Conservation (phyloP, 30 jellyfish, hydroid and myxozoan species). For the Hydractinia symbiolongicarpus region DNA sequence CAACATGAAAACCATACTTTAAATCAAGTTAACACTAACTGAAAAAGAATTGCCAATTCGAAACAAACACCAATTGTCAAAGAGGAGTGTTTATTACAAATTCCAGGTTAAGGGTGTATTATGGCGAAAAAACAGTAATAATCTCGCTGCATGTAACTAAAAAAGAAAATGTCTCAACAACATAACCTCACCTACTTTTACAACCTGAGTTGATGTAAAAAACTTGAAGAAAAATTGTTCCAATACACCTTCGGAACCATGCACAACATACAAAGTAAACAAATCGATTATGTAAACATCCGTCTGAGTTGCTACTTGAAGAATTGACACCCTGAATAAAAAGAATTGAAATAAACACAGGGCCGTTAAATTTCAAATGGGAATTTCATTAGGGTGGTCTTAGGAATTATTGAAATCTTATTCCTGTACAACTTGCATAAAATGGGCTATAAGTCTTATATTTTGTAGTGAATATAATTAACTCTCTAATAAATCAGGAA, state of each 20-base stretch:
- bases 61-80: no score
- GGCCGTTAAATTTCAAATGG: no score
- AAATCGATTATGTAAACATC: conserved; percentile 57
- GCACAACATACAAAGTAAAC: conserved; percentile 40
- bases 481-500: no score
- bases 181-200: conserved; percentile 29
- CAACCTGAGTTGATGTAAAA: conserved; percentile 57
- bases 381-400: no score
- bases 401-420: no score
- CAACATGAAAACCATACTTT: no score
- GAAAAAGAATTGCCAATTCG: no score
- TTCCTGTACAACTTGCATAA: no score
- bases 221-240: conserved; percentile 43
- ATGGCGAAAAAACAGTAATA: background rate
- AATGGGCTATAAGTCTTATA: no score
- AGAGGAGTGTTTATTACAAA: no score
- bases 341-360: background rate
- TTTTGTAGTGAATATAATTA: no score
- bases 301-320: conserved; percentile 76
- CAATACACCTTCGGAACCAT: conserved; percentile 44
- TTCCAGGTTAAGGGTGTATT: background rate
- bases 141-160: background rate
- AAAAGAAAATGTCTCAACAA: background rate
- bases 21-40: no score
- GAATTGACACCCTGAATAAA: conserved; percentile 59